Conservation (phyloP, 1,140 invertebrate species). For the Nomia melanderi region DNA sequence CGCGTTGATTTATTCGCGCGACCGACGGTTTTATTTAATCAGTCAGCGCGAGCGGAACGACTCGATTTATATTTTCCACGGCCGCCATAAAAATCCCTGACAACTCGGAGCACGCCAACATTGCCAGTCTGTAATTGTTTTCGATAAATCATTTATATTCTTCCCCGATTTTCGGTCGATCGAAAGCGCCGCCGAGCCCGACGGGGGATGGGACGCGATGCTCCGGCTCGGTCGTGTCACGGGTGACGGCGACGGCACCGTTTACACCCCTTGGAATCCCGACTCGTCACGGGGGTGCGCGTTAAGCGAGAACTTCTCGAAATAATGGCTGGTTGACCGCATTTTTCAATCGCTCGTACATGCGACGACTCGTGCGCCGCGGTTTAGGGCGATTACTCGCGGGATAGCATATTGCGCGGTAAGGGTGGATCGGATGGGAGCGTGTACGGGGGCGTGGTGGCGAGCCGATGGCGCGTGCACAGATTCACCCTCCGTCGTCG, state of each 20-base stretch:
- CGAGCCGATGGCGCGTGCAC: slow-evolving; percentile 71
- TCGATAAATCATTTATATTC: slow-evolving; percentile 19
- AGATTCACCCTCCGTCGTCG: slow-evolving; percentile 57
- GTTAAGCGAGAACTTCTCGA: slow-evolving; percentile 62
- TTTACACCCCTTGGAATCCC: not conserved
- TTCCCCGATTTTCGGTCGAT: slow-evolving; percentile 7
- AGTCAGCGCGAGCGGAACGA: not conserved
- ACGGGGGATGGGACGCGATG: slow-evolving; percentile 10
- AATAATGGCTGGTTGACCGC: slow-evolving; percentile 64
- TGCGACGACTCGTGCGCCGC: slow-evolving; percentile 66
- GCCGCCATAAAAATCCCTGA: not conserved
- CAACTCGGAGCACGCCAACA: slow-evolving; percentile 3
- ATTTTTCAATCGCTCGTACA: slow-evolving; percentile 67
- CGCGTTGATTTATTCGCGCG: slow-evolving; percentile 8
- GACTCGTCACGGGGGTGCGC: slow-evolving; percentile 10
- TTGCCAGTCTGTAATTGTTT: slow-evolving; percentile 25
- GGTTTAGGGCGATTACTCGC: slow-evolving; percentile 74
- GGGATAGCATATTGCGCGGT: slow-evolving; percentile 72
- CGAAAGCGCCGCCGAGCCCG: not conserved
- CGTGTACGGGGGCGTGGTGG: slow-evolving; percentile 68
- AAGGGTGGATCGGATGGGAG: slow-evolving; percentile 57
- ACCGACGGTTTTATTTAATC: slow-evolving; percentile 31
- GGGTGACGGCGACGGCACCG: not conserved
- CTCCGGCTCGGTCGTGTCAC: not conserved
- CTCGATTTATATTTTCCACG: slow-evolving; percentile 34